Evolutionary conservation across 1,140 invertebrate species (phyloP).

Genomic region (Araneus ventricosus): DNA sequence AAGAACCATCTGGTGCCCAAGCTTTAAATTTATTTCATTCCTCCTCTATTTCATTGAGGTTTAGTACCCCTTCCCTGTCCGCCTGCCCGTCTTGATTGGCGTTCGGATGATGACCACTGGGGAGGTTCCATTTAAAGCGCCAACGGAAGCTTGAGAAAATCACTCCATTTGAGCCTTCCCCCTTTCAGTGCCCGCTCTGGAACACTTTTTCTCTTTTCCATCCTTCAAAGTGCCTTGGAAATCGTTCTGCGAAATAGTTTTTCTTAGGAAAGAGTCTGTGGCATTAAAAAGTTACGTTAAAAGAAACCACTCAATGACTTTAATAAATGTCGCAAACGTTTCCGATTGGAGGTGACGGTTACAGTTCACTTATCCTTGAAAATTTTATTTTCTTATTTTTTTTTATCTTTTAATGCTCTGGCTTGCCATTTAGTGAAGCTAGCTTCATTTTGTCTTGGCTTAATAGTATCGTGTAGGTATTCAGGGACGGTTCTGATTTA

Average conservation of each 20-base stretch:
- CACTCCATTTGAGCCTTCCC: conserved; percentile 49
- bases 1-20: conserved; percentile 50
- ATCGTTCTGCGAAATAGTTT: conserved; percentile 41
- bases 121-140: conserved; percentile 43
- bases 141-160: conserved; percentile 30
- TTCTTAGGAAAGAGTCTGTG: neutral
- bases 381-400: neutral
- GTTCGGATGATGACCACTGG: conserved; percentile 38
- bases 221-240: conserved; percentile 9
- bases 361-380: neutral
- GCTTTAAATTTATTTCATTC: conserved; percentile 56
- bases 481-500: neutral
- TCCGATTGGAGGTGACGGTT: neutral
- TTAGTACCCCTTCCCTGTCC: neutral
- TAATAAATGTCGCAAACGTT: conserved; percentile 20
- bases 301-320: conserved; percentile 16
- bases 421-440: neutral
- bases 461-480: neutral
- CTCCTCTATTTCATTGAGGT: conserved; percentile 26
- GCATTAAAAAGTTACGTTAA: conserved; percentile 27
- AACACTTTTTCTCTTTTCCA: conserved; percentile 23
- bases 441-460: neutral
- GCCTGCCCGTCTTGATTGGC: conserved; percentile 37
- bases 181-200: neutral
- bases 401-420: neutral